phyloP scores from a whole-genome alignment of 2,797 vertebrate genomes.

The Ataeniobius toweri region DNA sequence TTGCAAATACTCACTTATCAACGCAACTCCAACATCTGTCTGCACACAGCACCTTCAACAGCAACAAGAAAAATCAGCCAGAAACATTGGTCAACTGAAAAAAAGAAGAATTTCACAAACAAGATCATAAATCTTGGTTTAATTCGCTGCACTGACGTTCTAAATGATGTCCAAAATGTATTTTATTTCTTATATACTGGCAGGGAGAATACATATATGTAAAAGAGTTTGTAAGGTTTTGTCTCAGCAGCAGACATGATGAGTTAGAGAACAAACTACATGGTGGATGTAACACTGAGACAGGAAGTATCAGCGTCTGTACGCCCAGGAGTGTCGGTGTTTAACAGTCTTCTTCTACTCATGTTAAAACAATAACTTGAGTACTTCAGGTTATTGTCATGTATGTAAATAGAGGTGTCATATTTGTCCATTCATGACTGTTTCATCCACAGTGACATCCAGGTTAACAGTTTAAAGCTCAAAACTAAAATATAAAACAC shows the following conservation, averaged over 20 bases:
- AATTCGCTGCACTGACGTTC: not conserved
- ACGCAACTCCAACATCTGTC: not conserved
- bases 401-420: not conserved
- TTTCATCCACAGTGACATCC: not conserved
- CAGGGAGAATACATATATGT: constrained; percentile 12
- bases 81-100: not conserved
- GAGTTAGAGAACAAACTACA: constrained; percentile 31
- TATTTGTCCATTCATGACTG: not conserved
- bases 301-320: not conserved
- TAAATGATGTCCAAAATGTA: no score
- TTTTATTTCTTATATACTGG: no score
- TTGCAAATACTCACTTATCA: not conserved
- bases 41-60: not conserved
- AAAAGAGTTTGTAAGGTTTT: constrained; percentile 36
- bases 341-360: not conserved
- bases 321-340: not conserved
- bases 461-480: no score
- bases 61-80: not conserved
- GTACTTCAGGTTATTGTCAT: not conserved
- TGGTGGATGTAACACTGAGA: not conserved
- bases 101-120: not conserved
- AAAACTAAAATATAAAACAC: not conserved
- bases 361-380: not conserved
- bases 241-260: constrained; percentile 36
- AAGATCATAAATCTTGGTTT: no score